These are phyloP conservation scores for Hypsopygia costalis DNA, from an alignment of 2,888 invertebrate species.

Conservation along the genomic window DNA sequence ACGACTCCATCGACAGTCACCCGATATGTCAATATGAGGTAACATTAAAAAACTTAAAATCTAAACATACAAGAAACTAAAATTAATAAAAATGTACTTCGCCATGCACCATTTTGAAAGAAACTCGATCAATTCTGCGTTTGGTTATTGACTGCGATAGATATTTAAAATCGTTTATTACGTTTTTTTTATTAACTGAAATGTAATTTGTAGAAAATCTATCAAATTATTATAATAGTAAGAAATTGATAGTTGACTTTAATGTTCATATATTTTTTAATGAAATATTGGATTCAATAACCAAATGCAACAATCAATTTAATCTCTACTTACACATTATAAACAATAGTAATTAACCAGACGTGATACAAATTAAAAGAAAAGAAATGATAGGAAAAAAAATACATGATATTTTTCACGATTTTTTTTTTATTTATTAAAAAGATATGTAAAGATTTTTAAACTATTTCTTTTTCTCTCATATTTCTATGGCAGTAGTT, in stretches of 20 bases:
- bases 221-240: too few relatives aligned
- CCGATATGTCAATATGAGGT: conserved; percentile 44
- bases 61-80: conserved; percentile 23
- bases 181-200: too few relatives aligned
- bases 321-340: not conserved
- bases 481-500: too few relatives aligned
- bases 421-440: too few relatives aligned
- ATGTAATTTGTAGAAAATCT: too few relatives aligned
- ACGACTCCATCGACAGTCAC: conserved; percentile 30
- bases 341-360: not conserved
- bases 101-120: conserved; percentile 30
- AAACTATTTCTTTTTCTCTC: too few relatives aligned
- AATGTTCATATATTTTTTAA: not conserved
- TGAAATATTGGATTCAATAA: not conserved
- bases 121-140: conserved; percentile 20
- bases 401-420: too few relatives aligned
- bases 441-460: too few relatives aligned
- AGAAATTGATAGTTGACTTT: too few relatives aligned
- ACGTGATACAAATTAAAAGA: conserved; percentile 1
- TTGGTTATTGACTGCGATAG: conserved; percentile 22
- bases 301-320: conserved; percentile 2
- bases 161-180: too few relatives aligned
- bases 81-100: conserved; percentile 46
- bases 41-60: conserved; percentile 33
- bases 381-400: not conserved